These are phyloP conservation scores for Meiosimyza decipiens DNA, from an alignment of 2,888 invertebrate genomes.

Conservation along the genomic window DNA sequence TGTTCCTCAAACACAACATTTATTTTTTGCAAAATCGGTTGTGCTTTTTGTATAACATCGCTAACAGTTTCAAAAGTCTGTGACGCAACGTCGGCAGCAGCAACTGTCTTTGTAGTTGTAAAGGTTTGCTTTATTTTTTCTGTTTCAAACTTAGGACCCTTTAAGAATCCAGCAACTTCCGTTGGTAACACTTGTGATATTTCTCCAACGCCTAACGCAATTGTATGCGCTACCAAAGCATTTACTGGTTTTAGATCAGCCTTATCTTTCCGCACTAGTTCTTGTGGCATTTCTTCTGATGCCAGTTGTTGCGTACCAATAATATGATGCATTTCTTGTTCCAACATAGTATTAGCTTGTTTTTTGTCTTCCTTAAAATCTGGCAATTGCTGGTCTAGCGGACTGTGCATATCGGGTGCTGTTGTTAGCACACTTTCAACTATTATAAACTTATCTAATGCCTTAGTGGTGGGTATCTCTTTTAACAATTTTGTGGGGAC, in stretches of 20 bases:
- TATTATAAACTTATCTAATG: constrained; percentile 67
- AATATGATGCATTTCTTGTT: constrained; percentile 64
- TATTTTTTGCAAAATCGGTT: constrained; percentile 65
- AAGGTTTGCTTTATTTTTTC: constrained; percentile 71
- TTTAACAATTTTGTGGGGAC: constrained; percentile 30
- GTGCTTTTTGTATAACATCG: constrained; percentile 37
- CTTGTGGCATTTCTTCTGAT: constrained; percentile 4
- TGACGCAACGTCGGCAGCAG: constrained; percentile 72
- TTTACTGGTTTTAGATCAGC: neutral
- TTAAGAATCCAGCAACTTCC: constrained; percentile 74
- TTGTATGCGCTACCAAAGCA: constrained; percentile 60
- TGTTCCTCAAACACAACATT: constrained; percentile 53
- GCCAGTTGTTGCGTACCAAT: constrained; percentile 10
- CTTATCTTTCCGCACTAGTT: neutral
- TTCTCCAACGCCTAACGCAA: constrained; percentile 72
- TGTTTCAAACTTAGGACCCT: constrained; percentile 67
- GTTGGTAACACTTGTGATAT: constrained; percentile 72
- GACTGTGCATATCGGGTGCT: constrained; percentile 74
- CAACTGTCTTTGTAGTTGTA: constrained; percentile 71
- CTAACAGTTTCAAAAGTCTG: constrained; percentile 70
- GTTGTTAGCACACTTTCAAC: constrained; percentile 72
- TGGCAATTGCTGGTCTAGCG: constrained; percentile 71
- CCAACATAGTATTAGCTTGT: constrained; percentile 53
- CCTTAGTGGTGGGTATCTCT: constrained; percentile 43
- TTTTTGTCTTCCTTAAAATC: constrained; percentile 54